A percentile compares a stretch with the other conserved stretches of the same genome.
phyloP scores from a whole-genome alignment of 2,888 invertebrate genomes.

The Dryobota labecula region DNA sequence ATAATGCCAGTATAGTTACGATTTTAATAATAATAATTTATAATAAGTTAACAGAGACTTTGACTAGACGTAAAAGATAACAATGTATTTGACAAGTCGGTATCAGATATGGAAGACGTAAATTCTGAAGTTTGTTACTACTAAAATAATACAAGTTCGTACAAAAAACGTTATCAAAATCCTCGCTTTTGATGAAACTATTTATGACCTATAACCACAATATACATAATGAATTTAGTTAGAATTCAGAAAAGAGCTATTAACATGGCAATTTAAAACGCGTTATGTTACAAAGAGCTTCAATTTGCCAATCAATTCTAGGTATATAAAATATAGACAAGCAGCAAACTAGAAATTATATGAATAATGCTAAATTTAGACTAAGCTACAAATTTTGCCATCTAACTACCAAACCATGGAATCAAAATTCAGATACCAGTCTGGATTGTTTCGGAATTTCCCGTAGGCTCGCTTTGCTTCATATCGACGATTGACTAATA shows the following conservation, averaged over 20 bases:
- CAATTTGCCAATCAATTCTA: neutral
- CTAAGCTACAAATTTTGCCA: neutral
- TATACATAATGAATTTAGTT: neutral
- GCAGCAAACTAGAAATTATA: neutral
- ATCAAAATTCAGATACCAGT: neutral
- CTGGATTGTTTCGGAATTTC: neutral
- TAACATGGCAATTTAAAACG: neutral
- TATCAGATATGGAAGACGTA: too few species aligned
- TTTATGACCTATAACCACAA: neutral
- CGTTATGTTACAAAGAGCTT: neutral
- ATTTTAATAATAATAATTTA: neutral
- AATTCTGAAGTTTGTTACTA: neutral
- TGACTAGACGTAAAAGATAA: neutral
- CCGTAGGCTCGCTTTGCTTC: neutral
- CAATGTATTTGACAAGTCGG: neutral
- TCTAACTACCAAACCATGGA: neutral
- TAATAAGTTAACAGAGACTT: neutral
- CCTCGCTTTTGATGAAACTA: neutral
- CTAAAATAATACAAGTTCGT: neutral
- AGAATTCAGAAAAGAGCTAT: neutral
- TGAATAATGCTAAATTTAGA: neutral
- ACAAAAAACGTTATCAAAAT: neutral
- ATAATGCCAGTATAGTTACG: neutral
- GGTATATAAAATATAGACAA: neutral
- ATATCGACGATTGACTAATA: neutral